Evolutionary conservation across 2,888 invertebrate species (phyloP).

Genomic region (Ecliptopera silaceata): DNA sequence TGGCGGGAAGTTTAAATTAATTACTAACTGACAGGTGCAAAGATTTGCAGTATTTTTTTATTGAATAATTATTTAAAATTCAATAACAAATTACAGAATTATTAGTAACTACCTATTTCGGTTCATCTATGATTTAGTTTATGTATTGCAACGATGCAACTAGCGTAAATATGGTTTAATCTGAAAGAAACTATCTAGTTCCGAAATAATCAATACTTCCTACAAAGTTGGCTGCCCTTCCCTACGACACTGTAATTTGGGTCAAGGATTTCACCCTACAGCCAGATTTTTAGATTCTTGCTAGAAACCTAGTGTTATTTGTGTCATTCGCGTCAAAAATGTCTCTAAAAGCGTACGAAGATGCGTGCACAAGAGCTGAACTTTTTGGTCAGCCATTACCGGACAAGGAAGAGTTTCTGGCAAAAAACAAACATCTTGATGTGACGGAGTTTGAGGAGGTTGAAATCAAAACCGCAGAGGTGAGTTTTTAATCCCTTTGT

Average conservation of each 20-base stretch:
- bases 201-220: conserved; percentile 44
- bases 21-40: background rate
- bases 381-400: conserved; percentile 88
- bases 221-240: conserved; percentile 31
- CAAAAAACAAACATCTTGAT: conserved; percentile 79
- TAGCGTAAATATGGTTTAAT: background rate
- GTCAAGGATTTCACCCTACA: conserved; percentile 43
- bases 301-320: conserved; percentile 8
- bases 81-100: too few relatives aligned
- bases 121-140: too few relatives aligned
- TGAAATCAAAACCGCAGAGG: conserved; percentile 72
- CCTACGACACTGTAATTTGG: conserved; percentile 30
- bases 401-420: conserved; percentile 85
- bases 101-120: too few relatives aligned
- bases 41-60: too few relatives aligned
- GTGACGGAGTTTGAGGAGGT: conserved; percentile 82
- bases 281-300: conserved; percentile 21
- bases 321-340: conserved; percentile 52
- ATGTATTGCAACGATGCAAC: too few relatives aligned
- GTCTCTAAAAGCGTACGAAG: conserved; percentile 87
- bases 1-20: background rate
- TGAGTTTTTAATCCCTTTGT: conserved; percentile 29
- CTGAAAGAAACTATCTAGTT: conserved; percentile 2
- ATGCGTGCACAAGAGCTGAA: conserved; percentile 91
- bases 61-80: too few relatives aligned